Evolutionary conservation across 2,113 vertebrate species (phyloP), one percentile per base, ranked within the genome.

Genomic region (Thunnus maccoyii): DNA sequence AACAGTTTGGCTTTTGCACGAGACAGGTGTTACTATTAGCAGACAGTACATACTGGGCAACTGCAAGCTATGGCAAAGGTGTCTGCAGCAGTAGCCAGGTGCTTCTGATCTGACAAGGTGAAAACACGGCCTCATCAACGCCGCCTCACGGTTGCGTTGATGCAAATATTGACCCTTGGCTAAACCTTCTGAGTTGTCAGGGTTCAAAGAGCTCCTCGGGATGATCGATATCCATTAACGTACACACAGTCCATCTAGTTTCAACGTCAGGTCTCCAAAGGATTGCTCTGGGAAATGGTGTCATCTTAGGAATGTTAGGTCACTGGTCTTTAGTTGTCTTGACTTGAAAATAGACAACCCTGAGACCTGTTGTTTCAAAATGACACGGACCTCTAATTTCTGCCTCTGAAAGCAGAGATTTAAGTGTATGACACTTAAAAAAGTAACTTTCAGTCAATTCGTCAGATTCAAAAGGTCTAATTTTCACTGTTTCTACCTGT

Each of bases 141-240:
- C 20, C 2, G 36, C 47, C 51, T 57, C 70, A 36, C 65, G 67
- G 54, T 52, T 17, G 55, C 68, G 63, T 73, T 63, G 61, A 75
- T 82, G 25, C 72, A 81, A 72, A 87, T 93, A 92, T 92, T 89
- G 91, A 93, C 74, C 69, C 54, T 57, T 32, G 51, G 72, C 63
- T 77, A 73, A 88, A 82, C 79, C 76, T 62, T 81, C 64, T 52
- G 72, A 81, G 68, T 66, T 85, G 84, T 71, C 65, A 77, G 36
- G 76, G 66, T 86, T 92, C 83, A 91, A 72, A 87, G 66, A 85
- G 50, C 82, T 82, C 76, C 50, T 71, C 25, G 16, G 66, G 68
- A 74, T 88, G 86, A 90, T 93, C 88, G 47, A 91, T 93, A 89
- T 90, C 79, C 90, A 92, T 93, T 90, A 92, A 77, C 41, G 17